Evolutionary conservation across 2,888 invertebrate species (phyloP).

Genomic region (Mimachlamys varia): DNA sequence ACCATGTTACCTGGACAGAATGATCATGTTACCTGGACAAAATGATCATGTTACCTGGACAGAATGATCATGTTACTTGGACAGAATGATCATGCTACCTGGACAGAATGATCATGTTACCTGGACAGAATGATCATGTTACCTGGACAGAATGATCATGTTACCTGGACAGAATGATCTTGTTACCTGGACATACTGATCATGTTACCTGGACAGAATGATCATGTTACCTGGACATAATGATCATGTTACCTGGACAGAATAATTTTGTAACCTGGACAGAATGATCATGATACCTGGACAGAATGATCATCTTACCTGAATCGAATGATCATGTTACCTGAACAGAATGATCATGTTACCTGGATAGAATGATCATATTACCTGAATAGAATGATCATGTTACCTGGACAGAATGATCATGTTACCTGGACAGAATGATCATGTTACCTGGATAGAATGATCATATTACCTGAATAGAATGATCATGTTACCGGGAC

Average conservation of each 20-base stretch:
- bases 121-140: background rate
- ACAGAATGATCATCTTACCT: background rate
- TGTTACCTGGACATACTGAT: constrained; percentile 67
- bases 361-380: background rate
- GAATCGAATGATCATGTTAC: background rate
- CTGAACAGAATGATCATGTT: background rate
- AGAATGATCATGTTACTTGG: background rate
- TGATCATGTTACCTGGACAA: background rate
- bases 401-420: background rate
- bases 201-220: background rate
- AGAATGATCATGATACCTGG: background rate
- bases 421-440: background rate
- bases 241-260: background rate
- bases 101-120: background rate
- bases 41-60: background rate
- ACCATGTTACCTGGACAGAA: background rate
- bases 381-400: background rate
- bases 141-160: background rate
- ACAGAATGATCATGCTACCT: background rate
- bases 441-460: background rate
- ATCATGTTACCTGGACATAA: background rate
- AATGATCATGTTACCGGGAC: background rate
- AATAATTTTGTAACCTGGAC: background rate
- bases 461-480: background rate
- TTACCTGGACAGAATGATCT: constrained; percentile 88